phyloP scores from a whole-genome alignment of 2,888 invertebrate species.

The Azorinus chamasolen region DNA sequence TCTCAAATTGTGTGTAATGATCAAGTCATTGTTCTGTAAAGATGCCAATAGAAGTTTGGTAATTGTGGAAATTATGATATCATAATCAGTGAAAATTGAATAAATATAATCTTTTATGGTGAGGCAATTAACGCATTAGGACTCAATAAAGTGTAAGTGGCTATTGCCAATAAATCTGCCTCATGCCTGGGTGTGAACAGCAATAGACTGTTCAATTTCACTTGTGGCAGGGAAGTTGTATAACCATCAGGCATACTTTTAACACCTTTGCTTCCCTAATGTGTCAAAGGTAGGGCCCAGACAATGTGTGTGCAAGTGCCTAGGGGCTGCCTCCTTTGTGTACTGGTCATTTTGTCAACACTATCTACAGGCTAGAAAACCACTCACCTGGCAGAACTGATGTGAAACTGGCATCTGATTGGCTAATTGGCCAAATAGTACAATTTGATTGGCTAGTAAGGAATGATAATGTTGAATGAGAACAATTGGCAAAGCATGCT shows the following conservation, averaged over 20 bases:
- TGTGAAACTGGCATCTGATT: not conserved
- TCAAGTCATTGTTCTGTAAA: no score
- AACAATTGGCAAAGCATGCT: not conserved
- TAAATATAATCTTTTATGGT: no score
- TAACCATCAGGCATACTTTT: not conserved
- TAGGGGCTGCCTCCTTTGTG: not conserved
- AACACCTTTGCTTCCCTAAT: constrained; percentile 1
- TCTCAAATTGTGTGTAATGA: no score
- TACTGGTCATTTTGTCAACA: constrained; percentile 2
- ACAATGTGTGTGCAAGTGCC: not conserved
- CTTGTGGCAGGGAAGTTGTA: not conserved
- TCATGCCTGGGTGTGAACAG: constrained; percentile 13
- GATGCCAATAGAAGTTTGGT: no score
- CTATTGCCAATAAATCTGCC: constrained; percentile 15
- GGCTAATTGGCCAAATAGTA: no score
- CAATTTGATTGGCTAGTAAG: no score
- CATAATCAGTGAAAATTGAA: no score
- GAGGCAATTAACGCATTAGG: no score
- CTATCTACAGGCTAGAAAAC: not conserved
- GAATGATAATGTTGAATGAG: no score
- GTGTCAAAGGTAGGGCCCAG: no score
- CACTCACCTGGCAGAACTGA: not conserved
- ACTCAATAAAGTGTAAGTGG: not conserved
- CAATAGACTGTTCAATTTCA: constrained; percentile 4
- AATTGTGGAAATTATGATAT: no score